A percentile compares a stretch with the other conserved stretches of the same genome.
These are phyloP conservation scores for Ceuthmochares aereus DNA, from an alignment of 2,113 vertebrate species.

Conservation along the genomic window DNA sequence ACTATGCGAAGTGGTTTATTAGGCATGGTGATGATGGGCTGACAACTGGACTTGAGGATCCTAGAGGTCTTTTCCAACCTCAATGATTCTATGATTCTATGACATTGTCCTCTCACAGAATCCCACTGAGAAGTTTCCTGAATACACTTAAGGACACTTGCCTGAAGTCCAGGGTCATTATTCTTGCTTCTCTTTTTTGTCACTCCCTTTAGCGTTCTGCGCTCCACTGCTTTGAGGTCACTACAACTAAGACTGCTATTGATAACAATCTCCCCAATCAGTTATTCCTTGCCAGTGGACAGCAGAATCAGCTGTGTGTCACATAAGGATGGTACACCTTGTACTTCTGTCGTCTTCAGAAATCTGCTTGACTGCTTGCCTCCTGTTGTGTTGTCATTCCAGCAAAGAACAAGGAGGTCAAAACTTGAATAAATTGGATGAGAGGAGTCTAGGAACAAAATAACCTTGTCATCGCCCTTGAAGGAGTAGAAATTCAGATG, in stretches of 20 bases:
- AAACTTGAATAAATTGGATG: background rate
- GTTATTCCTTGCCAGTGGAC: background rate
- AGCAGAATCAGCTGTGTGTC: background rate
- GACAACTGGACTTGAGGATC: too few relatives aligned
- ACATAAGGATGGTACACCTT: background rate
- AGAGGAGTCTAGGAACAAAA: background rate
- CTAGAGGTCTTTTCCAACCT: too few relatives aligned
- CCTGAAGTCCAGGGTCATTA: background rate
- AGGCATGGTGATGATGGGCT: too few relatives aligned
- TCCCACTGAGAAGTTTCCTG: background rate
- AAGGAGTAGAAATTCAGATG: background rate
- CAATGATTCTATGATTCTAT: too few relatives aligned
- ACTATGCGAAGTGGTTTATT: too few relatives aligned
- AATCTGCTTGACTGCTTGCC: background rate
- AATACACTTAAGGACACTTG: background rate
- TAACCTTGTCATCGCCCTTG: background rate
- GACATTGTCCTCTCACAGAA: background rate
- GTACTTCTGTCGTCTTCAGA: background rate
- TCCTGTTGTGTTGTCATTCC: background rate
- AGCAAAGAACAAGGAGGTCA: background rate
- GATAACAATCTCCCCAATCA: background rate
- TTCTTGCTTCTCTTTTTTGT: background rate
- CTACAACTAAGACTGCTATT: background rate
- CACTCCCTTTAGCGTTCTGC: background rate
- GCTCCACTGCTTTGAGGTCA: background rate